Evolutionary conservation across 2,797 vertebrate genomes (phyloP), one percentile per base, ranked within the genome.

Genomic region (Holocentrus rufus): DNA sequence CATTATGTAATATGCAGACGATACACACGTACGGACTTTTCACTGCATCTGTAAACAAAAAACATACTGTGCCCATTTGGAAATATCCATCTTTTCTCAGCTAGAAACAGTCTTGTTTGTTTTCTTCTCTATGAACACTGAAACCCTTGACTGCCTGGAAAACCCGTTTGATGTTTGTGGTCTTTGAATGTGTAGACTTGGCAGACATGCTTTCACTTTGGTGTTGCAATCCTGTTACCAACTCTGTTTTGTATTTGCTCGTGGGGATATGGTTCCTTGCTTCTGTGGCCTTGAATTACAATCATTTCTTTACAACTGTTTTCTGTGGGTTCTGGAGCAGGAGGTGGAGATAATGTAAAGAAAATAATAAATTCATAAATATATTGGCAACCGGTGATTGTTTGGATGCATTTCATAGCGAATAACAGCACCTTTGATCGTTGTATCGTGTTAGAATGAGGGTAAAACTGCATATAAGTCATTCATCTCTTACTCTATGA

Each of bases 281-380:
- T 90, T 92, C 87, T 87, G 91, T 93, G 91, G 91, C 91, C 92
- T 93, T 92, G 88, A 89, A 87, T 91, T 82, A 87, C 89, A 85
- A 89, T 84, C 72, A 78, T 77, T 88, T 91, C 80, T 86, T 87
- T 84, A 67, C 77, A 76, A 83, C 5, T 54, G 44, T 77, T 86
- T 83, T 76, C 77, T 87, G 86, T 83, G 64, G 79, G 77, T 72
- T 89, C 66, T 49, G 83, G 79, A 80, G 76, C 74, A 68, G 78
- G 58, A 63, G 65, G 70, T 58, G 76, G 75, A 76, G 77, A 81
- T 62, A 58, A 71, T 87, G 80, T 90, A 88, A 88, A 82, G 55
- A 80, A 87, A 81, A 89, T 66, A 89, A 91, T 89, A 90, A 85
- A 91, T 89, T 84, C 73, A 74, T 82, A 85, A 89, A 87, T 84